Conservation (phyloP, 2,113 vertebrate species). For the Orcinus orca region DNA sequence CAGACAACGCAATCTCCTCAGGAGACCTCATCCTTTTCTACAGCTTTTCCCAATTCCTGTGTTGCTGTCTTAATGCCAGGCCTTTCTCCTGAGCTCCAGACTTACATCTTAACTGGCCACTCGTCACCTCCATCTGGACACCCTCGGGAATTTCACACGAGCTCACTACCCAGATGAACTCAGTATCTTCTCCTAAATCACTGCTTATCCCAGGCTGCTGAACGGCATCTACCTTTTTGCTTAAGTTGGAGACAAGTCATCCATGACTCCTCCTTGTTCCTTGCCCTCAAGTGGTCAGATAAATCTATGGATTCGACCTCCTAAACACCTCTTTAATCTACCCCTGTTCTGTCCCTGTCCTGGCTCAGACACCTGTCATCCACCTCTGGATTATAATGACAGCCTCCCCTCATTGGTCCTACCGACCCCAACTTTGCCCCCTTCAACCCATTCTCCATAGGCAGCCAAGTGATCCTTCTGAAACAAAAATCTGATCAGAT, state of each 20-base stretch:
- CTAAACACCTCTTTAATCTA: neutral
- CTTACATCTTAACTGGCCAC: neutral
- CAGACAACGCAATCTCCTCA: neutral
- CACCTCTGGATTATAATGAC: neutral
- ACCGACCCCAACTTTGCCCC: neutral
- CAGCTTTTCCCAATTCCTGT: neutral
- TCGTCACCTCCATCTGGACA: neutral
- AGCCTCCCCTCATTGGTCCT: neutral
- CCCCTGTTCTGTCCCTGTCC: no score
- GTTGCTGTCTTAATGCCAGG: neutral
- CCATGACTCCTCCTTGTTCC: neutral
- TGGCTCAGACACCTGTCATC: neutral
- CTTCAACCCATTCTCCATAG: neutral
- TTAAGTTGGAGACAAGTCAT: neutral
- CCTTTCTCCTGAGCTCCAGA: neutral
- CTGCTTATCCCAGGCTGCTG: neutral
- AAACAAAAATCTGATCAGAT: neutral
- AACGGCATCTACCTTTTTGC: neutral
- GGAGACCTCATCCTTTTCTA: neutral
- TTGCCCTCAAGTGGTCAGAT: neutral
- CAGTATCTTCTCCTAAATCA: neutral
- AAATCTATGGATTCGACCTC: neutral
- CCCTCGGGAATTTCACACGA: neutral
- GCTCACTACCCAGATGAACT: neutral
- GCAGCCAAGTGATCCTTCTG: neutral